Percentiles rank a stretch among this genome's conserved stretches.
phyloP scores from a whole-genome alignment of 1,140 invertebrate genomes.

The Bombus waltoni region DNA sequence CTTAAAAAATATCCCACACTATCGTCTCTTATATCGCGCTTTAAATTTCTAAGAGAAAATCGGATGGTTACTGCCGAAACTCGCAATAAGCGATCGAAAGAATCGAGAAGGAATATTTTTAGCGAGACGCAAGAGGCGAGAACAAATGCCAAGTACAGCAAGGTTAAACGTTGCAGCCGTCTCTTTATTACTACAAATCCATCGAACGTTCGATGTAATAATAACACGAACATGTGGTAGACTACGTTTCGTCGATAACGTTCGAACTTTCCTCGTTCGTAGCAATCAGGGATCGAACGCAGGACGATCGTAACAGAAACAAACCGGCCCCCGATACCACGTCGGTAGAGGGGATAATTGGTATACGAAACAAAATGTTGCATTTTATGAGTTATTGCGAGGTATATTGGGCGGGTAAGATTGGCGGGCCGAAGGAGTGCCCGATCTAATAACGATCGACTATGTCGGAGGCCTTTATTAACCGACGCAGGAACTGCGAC shows the following conservation, averaged over 20 bases:
- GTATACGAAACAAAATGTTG: slow-evolving; percentile 79
- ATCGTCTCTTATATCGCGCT: too few relatives aligned
- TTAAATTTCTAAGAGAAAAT: too few relatives aligned
- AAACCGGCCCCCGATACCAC: slow-evolving; percentile 2
- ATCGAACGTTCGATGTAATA: too few relatives aligned
- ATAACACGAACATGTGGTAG: not conserved
- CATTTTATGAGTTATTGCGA: slow-evolving; percentile 82
- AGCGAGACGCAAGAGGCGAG: too few relatives aligned
- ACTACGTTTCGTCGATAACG: not conserved
- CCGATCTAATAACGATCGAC: slow-evolving; percentile 82
- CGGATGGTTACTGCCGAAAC: too few relatives aligned
- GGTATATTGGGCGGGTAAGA: slow-evolving; percentile 62
- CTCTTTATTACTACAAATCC: too few relatives aligned
- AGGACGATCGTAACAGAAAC: slow-evolving; percentile 11
- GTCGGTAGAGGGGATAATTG: slow-evolving; percentile 72
- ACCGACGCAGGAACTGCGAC: slow-evolving; percentile 68
- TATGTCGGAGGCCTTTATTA: slow-evolving; percentile 80
- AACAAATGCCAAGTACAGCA: too few relatives aligned
- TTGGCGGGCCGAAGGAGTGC: slow-evolving; percentile 75
- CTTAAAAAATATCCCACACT: too few relatives aligned
- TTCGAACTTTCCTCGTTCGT: not conserved
- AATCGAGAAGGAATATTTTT: too few relatives aligned
- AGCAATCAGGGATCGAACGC: not conserved
- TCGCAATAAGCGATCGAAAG: too few relatives aligned
- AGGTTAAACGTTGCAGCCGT: too few relatives aligned